Conservation (phyloP, 2,113 vertebrate species). For the Phyllostomus discolor region DNA sequence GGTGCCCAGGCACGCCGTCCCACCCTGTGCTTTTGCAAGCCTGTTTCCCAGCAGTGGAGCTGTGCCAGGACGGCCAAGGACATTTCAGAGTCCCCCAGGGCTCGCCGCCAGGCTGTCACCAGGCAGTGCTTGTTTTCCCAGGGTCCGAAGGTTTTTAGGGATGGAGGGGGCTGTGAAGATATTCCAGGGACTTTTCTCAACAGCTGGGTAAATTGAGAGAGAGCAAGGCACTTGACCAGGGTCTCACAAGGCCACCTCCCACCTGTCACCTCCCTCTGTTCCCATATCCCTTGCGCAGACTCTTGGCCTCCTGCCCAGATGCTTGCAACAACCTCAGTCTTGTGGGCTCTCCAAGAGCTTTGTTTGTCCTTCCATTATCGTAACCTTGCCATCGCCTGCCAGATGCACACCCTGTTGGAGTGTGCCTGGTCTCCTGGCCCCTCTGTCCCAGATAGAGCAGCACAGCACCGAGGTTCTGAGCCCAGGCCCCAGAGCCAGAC, state of each 20-base stretch:
- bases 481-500: not conserved
- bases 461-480: not conserved
- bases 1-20: conserved; percentile 40
- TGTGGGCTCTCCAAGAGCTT: conserved; percentile 33
- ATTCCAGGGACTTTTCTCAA: conserved; percentile 6
- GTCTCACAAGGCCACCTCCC: not conserved
- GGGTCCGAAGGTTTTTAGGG: not conserved
- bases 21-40: conserved; percentile 13
- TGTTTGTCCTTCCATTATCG: conserved; percentile 44
- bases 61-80: conserved; percentile 45
- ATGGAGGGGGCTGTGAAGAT: not conserved
- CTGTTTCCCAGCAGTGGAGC: not conserved
- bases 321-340: conserved; percentile 8
- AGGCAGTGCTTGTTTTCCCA: conserved; percentile 45
- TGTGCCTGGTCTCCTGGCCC: not conserved
- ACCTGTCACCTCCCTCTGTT: conserved; percentile 36
- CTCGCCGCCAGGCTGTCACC: not conserved
- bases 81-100: conserved; percentile 40
- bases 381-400: not conserved
- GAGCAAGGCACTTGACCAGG: conserved; percentile 55
- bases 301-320: conserved; percentile 46
- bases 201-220: conserved; percentile 17
- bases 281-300: conserved; percentile 14
- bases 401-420: not conserved
- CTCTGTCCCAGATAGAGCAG: not conserved